These are phyloP conservation scores for Eretmocerus hayati DNA, from an alignment of 2,888 invertebrate species.

Conservation along the genomic window DNA sequence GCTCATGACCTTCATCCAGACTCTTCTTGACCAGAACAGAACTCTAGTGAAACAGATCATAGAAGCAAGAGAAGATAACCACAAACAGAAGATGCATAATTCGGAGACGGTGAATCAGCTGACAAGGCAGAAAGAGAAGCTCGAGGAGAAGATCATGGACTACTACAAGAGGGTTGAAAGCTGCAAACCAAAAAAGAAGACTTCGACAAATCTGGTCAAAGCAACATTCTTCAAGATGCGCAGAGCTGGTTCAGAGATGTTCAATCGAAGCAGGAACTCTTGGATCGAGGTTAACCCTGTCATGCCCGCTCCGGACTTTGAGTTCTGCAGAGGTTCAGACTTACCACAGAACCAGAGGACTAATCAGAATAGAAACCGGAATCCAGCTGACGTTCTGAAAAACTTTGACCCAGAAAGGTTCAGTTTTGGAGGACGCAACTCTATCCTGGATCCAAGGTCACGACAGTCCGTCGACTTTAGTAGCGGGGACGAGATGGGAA, in stretches of 20 bases:
- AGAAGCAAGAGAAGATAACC: slow-evolving; percentile 86
- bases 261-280: slow-evolving; percentile 48
- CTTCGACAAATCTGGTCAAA: slow-evolving; percentile 2
- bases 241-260: slow-evolving; percentile 5
- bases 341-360: neutral
- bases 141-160: slow-evolving; percentile 96
- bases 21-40: slow-evolving; percentile 81
- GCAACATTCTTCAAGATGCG: slow-evolving; percentile 5
- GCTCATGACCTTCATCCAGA: slow-evolving; percentile 82
- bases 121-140: slow-evolving; percentile 84
- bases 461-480: neutral
- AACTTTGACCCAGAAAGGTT: neutral
- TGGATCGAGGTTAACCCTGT: slow-evolving; percentile 59
- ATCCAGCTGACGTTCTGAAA: slow-evolving; percentile 1
- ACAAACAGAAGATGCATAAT: slow-evolving; percentile 83
- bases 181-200: slow-evolving; percentile 1
- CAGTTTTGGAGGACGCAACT: neutral
- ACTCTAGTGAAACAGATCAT: slow-evolving; percentile 79
- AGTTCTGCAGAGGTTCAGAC: neutral
- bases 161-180: slow-evolving; percentile 81
- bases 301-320: neutral
- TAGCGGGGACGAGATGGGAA: no score
- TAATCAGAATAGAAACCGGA: neutral
- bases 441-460: neutral
- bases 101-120: slow-evolving; percentile 82